Conservation (phyloP, 2,888 invertebrate species). For the Acanthosepion pharaonis region DNA sequence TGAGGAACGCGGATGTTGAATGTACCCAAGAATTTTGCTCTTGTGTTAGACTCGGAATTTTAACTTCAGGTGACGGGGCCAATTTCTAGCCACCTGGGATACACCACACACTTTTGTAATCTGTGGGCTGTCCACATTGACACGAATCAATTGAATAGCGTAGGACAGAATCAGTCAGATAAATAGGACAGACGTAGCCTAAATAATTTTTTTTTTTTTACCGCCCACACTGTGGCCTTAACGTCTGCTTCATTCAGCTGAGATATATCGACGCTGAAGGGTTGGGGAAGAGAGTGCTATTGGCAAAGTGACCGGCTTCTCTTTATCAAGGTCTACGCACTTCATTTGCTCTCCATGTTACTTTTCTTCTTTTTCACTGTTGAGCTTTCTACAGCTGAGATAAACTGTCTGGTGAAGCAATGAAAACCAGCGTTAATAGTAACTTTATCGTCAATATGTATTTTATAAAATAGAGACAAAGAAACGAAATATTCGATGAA, state of each 20-base stretch:
- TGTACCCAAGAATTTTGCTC: neutral
- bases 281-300: neutral
- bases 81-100: neutral
- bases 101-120: neutral
- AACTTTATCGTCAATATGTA: neutral
- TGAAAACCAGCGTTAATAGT: neutral
- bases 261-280: neutral
- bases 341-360: neutral
- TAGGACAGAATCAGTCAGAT: neutral
- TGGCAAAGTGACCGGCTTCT: neutral
- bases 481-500: neutral
- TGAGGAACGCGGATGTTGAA: neutral
- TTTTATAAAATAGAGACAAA: neutral
- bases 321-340: neutral
- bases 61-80: neutral
- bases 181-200: neutral
- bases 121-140: neutral
- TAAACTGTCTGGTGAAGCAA: neutral
- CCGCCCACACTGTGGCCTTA: neutral
- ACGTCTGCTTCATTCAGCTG: neutral
- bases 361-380: neutral
- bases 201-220: constrained; percentile 1
- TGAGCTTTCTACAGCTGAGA: neutral
- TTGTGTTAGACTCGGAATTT: neutral
- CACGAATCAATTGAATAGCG: neutral